phyloP scores from a whole-genome alignment of 2,797 vertebrate genomes.

The Rallus crepitans region DNA sequence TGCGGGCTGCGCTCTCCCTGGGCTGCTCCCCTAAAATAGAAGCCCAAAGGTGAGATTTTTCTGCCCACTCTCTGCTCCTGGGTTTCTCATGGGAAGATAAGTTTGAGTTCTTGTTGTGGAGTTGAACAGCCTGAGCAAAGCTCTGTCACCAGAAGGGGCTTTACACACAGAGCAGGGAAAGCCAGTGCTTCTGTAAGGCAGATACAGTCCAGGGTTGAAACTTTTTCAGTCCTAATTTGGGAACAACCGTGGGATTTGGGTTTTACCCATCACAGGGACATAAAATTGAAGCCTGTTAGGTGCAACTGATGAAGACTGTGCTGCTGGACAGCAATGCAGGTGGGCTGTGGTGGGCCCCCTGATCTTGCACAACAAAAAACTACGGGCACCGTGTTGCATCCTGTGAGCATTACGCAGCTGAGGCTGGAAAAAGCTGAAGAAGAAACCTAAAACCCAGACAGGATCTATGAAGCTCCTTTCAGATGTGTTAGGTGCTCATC shows the following conservation, averaged over 20 bases:
- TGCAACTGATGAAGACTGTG: not conserved
- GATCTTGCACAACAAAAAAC: not conserved
- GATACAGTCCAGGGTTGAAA: not conserved
- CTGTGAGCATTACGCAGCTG: not conserved
- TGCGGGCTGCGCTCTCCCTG: not conserved
- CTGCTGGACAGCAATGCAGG: not conserved
- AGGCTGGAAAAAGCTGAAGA: not conserved
- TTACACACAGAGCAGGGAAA: not conserved
- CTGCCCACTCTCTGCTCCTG: not conserved
- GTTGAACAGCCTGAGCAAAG: not conserved
- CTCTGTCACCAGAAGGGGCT: not conserved
- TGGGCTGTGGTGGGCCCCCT: not conserved
- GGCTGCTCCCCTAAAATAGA: not conserved
- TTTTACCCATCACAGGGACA: not conserved
- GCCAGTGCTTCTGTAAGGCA: not conserved
- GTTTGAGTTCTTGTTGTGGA: not conserved
- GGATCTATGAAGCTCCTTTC: not conserved
- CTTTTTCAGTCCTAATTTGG: not conserved
- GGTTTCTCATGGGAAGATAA: not conserved
- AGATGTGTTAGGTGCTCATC: not conserved
- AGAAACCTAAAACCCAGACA: not conserved
- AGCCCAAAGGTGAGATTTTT: not conserved
- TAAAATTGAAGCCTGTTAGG: not conserved
- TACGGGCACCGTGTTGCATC: accelerated
- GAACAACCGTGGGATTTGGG: not conserved